Base-by-base conservation (phyloP, 2,888 invertebrate species). In the Tetragonula carbonaria region DNA sequence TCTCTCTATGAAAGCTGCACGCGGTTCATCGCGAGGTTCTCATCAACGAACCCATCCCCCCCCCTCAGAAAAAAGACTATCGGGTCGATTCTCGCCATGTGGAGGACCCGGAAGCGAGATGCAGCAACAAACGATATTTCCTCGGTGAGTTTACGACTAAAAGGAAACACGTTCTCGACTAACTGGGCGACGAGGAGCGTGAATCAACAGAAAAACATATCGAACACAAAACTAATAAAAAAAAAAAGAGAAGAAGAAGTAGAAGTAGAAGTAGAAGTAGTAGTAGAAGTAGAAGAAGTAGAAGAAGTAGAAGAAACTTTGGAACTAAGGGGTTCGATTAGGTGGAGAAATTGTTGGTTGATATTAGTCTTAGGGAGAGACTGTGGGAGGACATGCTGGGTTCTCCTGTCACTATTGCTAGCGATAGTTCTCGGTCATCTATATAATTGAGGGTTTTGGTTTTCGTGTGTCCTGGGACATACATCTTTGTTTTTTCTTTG, bases 341-440 rank as follows among this genome's bases (percentile, higher is more conserved):
- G 18, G 11, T 38, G 38, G 38, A n/a, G 66, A n/a, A 55, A 28
- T 53, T 5, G 70, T 53, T 5, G 45, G 33, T 74, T 45, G 75
- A 33, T 71, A 59, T 73, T 57, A 71, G 80, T 78, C 88, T n/a
- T 0, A 45, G 88, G 87, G 87, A 65, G 51, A 80, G 65, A 80
- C 65, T 72, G 21, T 65, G 57, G 88, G 83, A 91, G 90, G 89
- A 90, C 93, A 94, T 94, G 93, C 94, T 93, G 92, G 94, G 92
- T 92, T 94, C 94, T 94, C 94, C 94, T 94, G 94, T 94, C 94
- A 94, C 94, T 94, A 94, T 94, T 91, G 93, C 94, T 94, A 94
- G 94, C 94, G 91, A 92, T 33, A 33, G 33, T 91, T 88, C 85
- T 91, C 89, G 89, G 91, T 92, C 90, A 90, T 91, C 53, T 86